Conservation (phyloP, 2,888 invertebrate genomes). For the Hypselothyrea guttata region DNA sequence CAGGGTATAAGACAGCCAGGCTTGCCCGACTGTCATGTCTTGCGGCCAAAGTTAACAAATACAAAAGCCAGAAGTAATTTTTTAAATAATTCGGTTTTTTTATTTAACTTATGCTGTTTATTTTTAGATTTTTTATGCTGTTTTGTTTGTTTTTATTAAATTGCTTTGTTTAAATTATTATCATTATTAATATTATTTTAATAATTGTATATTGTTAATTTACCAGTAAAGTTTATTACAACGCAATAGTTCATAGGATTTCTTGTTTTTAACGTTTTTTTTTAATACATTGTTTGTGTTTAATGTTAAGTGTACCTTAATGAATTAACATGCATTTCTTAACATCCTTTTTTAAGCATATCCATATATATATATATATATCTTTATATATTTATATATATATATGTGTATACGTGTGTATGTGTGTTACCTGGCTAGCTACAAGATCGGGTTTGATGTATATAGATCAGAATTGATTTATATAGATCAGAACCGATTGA, state of each 20-base stretch:
- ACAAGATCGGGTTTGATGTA: conserved; percentile 6
- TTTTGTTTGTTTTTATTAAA: conserved; percentile 29
- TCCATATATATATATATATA: conserved; percentile 22
- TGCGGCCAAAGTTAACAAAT: no score
- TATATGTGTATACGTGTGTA: conserved; percentile 10
- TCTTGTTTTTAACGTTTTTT: no score
- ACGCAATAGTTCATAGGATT: conserved; percentile 66
- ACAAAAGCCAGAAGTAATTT: no score
- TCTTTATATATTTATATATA: conserved; percentile 15
- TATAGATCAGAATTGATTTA: neutral
- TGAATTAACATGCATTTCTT: conserved; percentile 1
- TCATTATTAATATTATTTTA: conserved; percentile 14
- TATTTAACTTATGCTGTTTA: conserved; percentile 62
- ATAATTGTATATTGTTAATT: conserved; percentile 21
- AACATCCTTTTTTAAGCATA: no score
- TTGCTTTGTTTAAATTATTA: conserved; percentile 41
- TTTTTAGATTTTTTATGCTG: conserved; percentile 28
- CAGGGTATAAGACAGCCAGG: no score
- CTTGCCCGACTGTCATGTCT: no score
- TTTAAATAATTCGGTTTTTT: conserved; percentile 58
- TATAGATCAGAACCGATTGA: no score
- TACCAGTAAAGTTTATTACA: conserved; percentile 53
- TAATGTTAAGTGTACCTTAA: no score
- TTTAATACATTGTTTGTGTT: conserved; percentile 28
- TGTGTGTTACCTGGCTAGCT: conserved; percentile 56